A percentile compares a stretch with the other conserved stretches of the same genome.
Evolutionary conservation across 2,113 vertebrate species (phyloP).

Genomic region (Crocuta crocuta): DNA sequence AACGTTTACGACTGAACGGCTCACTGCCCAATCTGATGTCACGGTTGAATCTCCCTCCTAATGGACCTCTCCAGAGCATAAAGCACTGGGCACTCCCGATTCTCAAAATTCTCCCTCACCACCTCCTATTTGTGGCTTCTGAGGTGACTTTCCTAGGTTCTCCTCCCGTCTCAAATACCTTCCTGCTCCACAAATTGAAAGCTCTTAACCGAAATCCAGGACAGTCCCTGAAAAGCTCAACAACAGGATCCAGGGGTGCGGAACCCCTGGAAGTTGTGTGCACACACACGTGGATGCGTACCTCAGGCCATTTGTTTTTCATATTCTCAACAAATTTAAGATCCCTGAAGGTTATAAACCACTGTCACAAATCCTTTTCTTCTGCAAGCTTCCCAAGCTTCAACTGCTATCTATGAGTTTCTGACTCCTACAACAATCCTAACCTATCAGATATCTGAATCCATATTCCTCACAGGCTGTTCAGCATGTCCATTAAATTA

Average conservation of each 20-base stretch:
- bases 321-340: not conserved
- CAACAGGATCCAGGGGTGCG: not conserved
- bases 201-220: not conserved
- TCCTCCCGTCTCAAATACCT: not conserved
- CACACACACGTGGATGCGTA: not conserved
- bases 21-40: not conserved
- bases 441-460: not conserved
- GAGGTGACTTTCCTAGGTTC: not conserved
- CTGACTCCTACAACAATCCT: not conserved
- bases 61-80: not conserved
- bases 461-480: not conserved
- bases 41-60: not conserved
- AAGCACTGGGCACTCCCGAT: not conserved
- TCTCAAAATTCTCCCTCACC: not conserved
- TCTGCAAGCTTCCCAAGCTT: not conserved
- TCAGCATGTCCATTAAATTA: not conserved
- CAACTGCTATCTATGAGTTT: not conserved
- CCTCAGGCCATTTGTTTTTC: not conserved
- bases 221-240: not conserved
- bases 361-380: not conserved
- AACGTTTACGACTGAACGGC: not conserved
- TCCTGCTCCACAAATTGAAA: not conserved
- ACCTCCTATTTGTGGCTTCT: not conserved
- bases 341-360: not conserved
- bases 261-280: not conserved